These are phyloP conservation scores for Schizopygopsis malacanthus DNA, from an alignment of 2,797 vertebrate genomes.

Conservation along the genomic window DNA sequence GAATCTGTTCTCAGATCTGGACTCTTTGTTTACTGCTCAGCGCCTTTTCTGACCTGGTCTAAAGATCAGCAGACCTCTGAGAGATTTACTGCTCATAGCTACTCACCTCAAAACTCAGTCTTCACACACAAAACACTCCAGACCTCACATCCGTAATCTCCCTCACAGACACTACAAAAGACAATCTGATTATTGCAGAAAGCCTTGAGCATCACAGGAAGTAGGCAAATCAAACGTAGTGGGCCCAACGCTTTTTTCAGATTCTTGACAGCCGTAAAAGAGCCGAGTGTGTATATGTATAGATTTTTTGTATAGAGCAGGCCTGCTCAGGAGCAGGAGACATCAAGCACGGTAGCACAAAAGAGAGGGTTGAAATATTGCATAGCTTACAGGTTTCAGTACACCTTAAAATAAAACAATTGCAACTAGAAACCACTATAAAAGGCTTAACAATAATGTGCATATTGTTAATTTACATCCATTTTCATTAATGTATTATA, in stretches of 20 bases:
- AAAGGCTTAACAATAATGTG: background rate
- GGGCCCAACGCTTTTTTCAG: constrained; percentile 59
- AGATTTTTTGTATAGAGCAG: constrained; percentile 6
- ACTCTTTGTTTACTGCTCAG: constrained; percentile 45
- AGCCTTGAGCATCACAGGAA: constrained; percentile 51
- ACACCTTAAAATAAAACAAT: background rate
- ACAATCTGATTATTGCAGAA: constrained; percentile 59
- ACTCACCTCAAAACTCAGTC: constrained; percentile 12
- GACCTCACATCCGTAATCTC: constrained; percentile 6
- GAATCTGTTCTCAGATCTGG: constrained; percentile 24
- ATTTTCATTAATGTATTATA: background rate
- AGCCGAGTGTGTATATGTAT: constrained; percentile 37
- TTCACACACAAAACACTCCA: background rate
- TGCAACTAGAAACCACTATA: background rate
- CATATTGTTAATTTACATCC: background rate
- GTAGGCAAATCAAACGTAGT: constrained; percentile 62
- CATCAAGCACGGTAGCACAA: background rate
- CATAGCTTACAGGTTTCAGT: background rate
- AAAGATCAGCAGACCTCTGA: constrained; percentile 26
- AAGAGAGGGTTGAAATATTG: background rate
- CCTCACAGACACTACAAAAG: constrained; percentile 38
- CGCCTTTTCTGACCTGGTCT: constrained; percentile 26
- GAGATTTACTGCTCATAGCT: constrained; percentile 25
- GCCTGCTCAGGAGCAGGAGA: constrained; percentile 20
- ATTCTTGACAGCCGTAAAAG: constrained; percentile 59